Evolutionary conservation across 2,888 invertebrate genomes (phyloP).

Genomic region (Nudaria mundana): DNA sequence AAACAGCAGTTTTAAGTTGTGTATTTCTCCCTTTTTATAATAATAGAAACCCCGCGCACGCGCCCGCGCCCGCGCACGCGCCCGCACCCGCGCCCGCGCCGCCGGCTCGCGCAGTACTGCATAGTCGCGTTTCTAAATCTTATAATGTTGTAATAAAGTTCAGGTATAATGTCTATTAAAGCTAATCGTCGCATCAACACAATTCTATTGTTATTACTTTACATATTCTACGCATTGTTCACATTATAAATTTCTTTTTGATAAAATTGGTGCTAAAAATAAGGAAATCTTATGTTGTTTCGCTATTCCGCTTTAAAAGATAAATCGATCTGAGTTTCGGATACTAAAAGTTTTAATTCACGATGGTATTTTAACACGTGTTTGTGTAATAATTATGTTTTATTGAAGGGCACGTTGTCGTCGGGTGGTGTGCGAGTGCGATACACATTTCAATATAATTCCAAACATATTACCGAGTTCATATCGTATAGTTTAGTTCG

Average conservation of each 20-base stretch:
- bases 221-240: background rate
- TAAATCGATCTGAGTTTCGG: slow-evolving; percentile 1
- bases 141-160: no score
- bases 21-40: no score
- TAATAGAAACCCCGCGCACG: no score
- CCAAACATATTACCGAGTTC: slow-evolving; percentile 59
- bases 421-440: background rate
- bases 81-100: no score
- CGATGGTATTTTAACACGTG: background rate
- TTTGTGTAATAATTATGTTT: background rate
- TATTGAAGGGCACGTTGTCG: background rate
- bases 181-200: no score
- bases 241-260: background rate
- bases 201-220: background rate
- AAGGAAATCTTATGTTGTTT: slow-evolving; percentile 5
- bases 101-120: no score
- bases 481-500: slow-evolving; percentile 48
- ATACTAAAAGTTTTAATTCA: background rate
- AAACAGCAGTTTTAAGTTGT: no score
- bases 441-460: slow-evolving; percentile 17
- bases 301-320: slow-evolving; percentile 8
- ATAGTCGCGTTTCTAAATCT: no score
- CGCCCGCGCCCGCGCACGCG: no score
- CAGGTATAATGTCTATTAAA: no score
- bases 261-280: slow-evolving; percentile 23